A percentile compares a stretch with the other conserved stretches of the same genome.
These are phyloP conservation scores for Creontiades dilutus DNA, from an alignment of 2,888 invertebrate genomes.

Conservation along the genomic window DNA sequence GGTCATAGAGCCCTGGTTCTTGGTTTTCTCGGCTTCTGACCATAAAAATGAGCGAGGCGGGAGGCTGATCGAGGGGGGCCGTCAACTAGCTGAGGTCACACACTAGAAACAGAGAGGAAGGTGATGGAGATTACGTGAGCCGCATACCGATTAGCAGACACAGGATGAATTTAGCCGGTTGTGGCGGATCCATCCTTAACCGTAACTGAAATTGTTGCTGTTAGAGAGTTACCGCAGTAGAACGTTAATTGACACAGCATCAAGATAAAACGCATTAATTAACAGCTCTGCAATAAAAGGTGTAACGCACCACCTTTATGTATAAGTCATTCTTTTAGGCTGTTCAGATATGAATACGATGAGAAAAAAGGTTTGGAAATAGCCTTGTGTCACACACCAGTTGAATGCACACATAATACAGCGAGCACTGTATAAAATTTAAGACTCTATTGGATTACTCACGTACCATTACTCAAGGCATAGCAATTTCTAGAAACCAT, in stretches of 20 bases:
- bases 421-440: too few species aligned
- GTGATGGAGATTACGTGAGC: constrained; percentile 14
- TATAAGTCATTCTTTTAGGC: too few species aligned
- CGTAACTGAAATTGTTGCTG: background rate
- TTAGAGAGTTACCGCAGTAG: background rate
- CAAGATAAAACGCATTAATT: too few species aligned
- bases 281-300: too few species aligned
- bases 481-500: too few species aligned
- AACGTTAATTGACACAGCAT: background rate
- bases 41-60: constrained; percentile 33
- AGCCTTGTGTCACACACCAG: too few species aligned
- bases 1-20: background rate
- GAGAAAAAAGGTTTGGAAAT: too few species aligned
- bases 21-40: constrained; percentile 24
- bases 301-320: too few species aligned
- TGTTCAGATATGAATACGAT: too few species aligned
- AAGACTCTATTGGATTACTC: too few species aligned
- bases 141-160: constrained; percentile 8
- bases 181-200: background rate
- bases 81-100: constrained; percentile 37
- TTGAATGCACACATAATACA: too few species aligned
- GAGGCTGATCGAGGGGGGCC: background rate
- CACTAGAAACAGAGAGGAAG: constrained; percentile 28
- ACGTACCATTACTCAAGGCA: too few species aligned
- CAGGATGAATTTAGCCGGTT: background rate